Evolutionary conservation across 2,888 invertebrate species (phyloP), one percentile per base, ranked within the genome.

Genomic region (Geotrupes spiniger): DNA sequence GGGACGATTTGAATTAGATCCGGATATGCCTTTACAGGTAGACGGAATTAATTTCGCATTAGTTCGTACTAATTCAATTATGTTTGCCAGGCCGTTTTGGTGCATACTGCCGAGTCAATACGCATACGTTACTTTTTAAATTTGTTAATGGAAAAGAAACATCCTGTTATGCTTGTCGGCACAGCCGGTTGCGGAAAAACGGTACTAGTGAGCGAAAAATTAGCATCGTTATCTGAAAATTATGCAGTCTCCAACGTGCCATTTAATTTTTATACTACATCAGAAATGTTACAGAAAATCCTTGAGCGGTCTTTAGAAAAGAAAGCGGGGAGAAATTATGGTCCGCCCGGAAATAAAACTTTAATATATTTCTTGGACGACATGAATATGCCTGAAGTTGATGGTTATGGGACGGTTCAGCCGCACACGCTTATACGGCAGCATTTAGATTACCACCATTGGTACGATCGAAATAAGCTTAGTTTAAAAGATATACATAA

Each of bases 361-460:
- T 76, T 97, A 31, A 84, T 97, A 53, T 97, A 95, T 71, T 97
- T 97, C 68, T 87, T 97, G 51, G 97, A 97, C 66, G 97, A 97
- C 65, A 88, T 97, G 87, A 97, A 97, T 68, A 97, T 97, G 95
- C 96, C 97, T 1, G 94, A 94, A 79, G 83, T 84, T 27, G 88
- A 88, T 68, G 70, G 81, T 26, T 97, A 97, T 64, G 95, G 94
- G 5, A 97, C 97, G 0, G 96, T 96, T 0, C 95, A 95, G 69
- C 96, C 97, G 0, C 96, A 97, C 68, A 97, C 96, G 0, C 75
- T 97, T 44, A 95, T 97, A 57, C 79, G 96, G 1, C 97, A 97
- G 68, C 95, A 96, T 75, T 76, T 97, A 64, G 97, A 97, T 72
- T 97, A 97, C 67, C 87, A 86, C 40, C 96, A 97, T 72, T 97